Percentiles rank a stretch among this genome's conserved stretches.
These are phyloP conservation scores for Caenorhabditis panamensis DNA, from an alignment of 2,888 invertebrate genomes.

Conservation along the genomic window DNA sequence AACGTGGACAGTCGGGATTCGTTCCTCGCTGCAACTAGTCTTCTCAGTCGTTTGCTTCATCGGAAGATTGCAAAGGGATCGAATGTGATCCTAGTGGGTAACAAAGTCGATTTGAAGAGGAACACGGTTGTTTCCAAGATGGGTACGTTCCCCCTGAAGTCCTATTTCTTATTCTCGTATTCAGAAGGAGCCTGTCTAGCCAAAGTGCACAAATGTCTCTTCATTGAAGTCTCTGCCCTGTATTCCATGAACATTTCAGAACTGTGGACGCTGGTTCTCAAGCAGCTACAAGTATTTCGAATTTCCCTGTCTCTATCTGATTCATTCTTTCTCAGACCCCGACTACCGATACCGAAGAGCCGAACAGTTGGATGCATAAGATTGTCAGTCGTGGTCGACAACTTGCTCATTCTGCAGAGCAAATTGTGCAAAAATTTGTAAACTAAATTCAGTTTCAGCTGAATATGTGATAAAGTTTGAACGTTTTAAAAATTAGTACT, in stretches of 20 bases:
- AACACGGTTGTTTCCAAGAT: conserved; percentile 75
- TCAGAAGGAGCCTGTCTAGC: conserved; percentile 78
- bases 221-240: conserved; percentile 76
- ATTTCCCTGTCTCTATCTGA: background rate
- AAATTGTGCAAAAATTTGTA: conserved; percentile 67
- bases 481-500: background rate
- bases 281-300: conserved; percentile 58
- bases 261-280: conserved; percentile 74
- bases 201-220: conserved; percentile 78
- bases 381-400: conserved; percentile 73
- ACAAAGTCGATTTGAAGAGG: conserved; percentile 79
- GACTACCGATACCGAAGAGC: conserved; percentile 6
- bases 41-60: conserved; percentile 64
- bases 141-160: conserved; percentile 44
- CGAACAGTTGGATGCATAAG: conserved; percentile 61
- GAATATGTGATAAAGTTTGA: background rate
- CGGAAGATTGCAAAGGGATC: conserved; percentile 39
- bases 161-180: conserved; percentile 19
- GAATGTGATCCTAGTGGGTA: conserved; percentile 74
- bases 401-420: conserved; percentile 77
- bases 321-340: conserved; percentile 36
- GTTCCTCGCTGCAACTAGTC: conserved; percentile 71
- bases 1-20: conserved; percentile 77
- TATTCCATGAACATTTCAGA: conserved; percentile 75
- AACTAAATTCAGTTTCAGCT: no score